These are phyloP conservation scores for Cyprinodon tularosa DNA, from an alignment of 2,113 vertebrate species.

Conservation along the genomic window DNA sequence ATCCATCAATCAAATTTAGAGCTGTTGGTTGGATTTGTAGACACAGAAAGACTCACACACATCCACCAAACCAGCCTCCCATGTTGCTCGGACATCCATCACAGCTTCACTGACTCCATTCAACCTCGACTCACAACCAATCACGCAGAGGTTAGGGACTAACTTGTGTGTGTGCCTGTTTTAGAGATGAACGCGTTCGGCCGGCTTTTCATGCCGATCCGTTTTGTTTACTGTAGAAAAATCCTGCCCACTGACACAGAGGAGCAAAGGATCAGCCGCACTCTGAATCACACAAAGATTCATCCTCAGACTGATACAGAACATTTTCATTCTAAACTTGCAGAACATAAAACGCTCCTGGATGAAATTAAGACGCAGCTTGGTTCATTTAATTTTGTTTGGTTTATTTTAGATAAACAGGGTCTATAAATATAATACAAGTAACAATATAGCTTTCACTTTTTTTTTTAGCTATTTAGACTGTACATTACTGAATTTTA, in stretches of 20 bases:
- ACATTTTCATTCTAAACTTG: neutral
- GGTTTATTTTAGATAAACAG: constrained; percentile 50
- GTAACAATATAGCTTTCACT: neutral
- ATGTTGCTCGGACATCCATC: constrained; percentile 60
- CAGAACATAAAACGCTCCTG: neutral
- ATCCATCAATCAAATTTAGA: constrained; percentile 57
- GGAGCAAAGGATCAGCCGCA: neutral
- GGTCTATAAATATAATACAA: neutral
- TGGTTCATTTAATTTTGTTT: neutral
- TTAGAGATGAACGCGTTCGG: constrained; percentile 16
- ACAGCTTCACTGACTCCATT: constrained; percentile 59
- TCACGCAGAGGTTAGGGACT: constrained; percentile 63
- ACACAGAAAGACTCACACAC: constrained; percentile 9
- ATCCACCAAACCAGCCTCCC: constrained; percentile 10
- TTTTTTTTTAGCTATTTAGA: neutral
- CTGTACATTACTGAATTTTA: neutral
- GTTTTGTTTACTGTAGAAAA: constrained; percentile 49
- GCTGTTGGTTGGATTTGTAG: constrained; percentile 36
- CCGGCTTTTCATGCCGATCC: constrained; percentile 18
- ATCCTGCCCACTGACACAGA: constrained; percentile 26
- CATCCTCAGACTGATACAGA: neutral
- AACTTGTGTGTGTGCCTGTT: constrained; percentile 22
- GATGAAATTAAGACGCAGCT: neutral
- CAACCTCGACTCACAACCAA: constrained; percentile 65
- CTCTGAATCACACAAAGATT: neutral